These are phyloP conservation scores for Drosophila pachea DNA, from an alignment of 1,140 invertebrate genomes.

Conservation along the genomic window DNA sequence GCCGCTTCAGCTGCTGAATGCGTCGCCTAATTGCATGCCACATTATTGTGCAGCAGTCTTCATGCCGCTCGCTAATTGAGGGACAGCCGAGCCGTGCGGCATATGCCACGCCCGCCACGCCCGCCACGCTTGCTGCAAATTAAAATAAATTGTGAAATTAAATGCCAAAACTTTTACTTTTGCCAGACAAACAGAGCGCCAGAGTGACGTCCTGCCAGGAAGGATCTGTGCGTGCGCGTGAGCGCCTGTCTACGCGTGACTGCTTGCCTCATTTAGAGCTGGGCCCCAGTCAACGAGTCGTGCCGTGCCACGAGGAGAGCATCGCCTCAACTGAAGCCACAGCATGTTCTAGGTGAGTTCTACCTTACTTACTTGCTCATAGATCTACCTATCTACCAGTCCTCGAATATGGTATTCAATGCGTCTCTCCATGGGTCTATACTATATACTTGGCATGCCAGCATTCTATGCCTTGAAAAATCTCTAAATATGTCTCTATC, in stretches of 20 bases:
- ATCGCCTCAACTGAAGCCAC: too few species aligned
- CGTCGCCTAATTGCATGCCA: slow-evolving; percentile 68
- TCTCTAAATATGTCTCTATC: too few species aligned
- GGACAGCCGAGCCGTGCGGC: slow-evolving; percentile 10
- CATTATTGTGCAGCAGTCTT: slow-evolving; percentile 54
- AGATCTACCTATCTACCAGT: too few species aligned
- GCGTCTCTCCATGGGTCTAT: too few species aligned
- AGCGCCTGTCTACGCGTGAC: background rate
- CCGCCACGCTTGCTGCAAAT: slow-evolving; percentile 47
- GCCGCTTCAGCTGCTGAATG: slow-evolving; percentile 43
- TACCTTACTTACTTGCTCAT: too few species aligned
- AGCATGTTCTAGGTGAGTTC: too few species aligned
- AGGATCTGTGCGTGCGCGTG: background rate
- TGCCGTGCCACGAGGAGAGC: too few species aligned
- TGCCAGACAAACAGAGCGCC: slow-evolving; percentile 23
- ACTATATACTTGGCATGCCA: too few species aligned
- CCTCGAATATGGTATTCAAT: too few species aligned
- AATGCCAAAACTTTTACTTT: slow-evolving; percentile 70
- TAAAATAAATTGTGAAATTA: slow-evolving; percentile 77
- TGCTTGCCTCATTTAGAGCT: slow-evolving; percentile 8
- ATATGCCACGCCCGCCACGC: slow-evolving; percentile 1
- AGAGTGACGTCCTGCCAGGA: background rate
- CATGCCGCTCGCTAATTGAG: slow-evolving; percentile 44
- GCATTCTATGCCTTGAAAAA: too few species aligned
- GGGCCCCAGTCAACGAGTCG: background rate